Conservation (phyloP, 2,797 vertebrate species). For the Carcharodon carcharias region DNA sequence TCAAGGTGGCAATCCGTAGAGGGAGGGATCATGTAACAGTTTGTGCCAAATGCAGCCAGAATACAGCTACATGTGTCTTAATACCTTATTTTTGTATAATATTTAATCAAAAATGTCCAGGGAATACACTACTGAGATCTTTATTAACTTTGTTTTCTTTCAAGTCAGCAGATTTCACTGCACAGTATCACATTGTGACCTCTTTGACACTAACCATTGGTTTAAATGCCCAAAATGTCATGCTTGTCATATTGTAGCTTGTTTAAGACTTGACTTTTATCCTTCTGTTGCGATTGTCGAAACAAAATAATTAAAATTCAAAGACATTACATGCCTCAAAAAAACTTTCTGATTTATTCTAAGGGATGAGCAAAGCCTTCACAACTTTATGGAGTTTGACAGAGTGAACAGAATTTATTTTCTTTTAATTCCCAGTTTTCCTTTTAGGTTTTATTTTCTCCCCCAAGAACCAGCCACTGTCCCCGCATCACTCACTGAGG, state of each 20-base stretch:
- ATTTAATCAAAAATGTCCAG: background rate
- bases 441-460: background rate
- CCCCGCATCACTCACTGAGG: background rate
- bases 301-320: background rate
- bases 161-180: background rate
- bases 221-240: background rate
- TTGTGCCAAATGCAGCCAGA: background rate
- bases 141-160: background rate
- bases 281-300: background rate
- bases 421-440: background rate
- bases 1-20: too few species aligned
- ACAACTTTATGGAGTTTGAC: background rate
- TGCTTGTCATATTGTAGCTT: background rate
- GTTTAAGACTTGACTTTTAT: background rate
- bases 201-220: background rate
- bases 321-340: background rate
- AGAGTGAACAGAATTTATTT: background rate
- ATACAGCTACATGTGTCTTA: background rate
- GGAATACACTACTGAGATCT: background rate
- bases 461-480: background rate
- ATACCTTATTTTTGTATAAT: background rate
- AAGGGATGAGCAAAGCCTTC: background rate
- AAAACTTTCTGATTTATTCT: background rate
- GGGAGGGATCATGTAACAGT: too few species aligned
- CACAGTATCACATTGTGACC: background rate